These are phyloP conservation scores for Grammomys surdaster DNA, from an alignment of 2,113 vertebrate species.

Conservation along the genomic window DNA sequence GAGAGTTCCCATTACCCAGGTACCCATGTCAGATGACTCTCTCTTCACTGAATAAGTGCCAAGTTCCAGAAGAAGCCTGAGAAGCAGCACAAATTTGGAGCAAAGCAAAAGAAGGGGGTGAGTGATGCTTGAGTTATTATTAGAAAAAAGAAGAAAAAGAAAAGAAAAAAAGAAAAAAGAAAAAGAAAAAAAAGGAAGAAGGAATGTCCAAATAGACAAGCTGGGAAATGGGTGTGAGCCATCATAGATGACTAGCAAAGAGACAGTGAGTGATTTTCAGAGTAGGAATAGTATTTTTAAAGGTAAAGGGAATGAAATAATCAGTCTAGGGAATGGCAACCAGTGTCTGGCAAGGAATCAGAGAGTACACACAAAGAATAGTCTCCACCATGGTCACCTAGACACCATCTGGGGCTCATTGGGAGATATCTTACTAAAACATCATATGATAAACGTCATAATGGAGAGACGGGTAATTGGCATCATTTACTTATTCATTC, in stretches of 20 bases:
- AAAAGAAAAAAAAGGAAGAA: neutral
- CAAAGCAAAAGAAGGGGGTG: neutral
- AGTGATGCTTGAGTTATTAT: neutral
- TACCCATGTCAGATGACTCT: neutral
- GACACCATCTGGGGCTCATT: neutral
- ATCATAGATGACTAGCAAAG: neutral
- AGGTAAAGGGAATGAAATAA: neutral
- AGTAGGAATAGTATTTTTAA: neutral
- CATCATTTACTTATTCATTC: neutral
- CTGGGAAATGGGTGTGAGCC: neutral
- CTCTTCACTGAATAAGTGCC: neutral
- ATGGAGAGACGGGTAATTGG: neutral
- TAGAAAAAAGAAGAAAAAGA: neutral
- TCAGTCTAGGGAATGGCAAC: neutral
- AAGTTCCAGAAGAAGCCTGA: neutral
- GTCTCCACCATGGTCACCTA: neutral
- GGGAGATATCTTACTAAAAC: neutral
- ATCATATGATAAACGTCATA: neutral
- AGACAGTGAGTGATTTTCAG: neutral
- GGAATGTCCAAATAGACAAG: neutral
- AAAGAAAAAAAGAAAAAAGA: neutral
- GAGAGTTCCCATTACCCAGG: too few relatives aligned
- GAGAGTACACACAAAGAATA: neutral
- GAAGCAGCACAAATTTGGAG: neutral
- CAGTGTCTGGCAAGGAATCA: neutral